Base-by-base conservation (phyloP, 2,113 vertebrate genomes). In the Lamprotornis superbus region DNA sequence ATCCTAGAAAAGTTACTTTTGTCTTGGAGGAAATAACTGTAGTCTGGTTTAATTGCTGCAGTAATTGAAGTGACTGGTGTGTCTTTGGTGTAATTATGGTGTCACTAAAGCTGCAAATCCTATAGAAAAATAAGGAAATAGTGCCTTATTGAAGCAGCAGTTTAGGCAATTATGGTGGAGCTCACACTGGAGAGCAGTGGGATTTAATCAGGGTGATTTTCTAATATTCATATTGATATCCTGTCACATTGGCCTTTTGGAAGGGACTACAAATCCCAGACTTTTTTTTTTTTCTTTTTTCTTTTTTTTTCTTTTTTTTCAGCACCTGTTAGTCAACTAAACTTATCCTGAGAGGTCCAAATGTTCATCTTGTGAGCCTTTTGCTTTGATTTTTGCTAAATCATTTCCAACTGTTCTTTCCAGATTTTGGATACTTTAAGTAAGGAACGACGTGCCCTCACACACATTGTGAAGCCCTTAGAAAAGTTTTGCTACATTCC, bases 1-100 rank as follows among this genome's bases (percentile, higher is more conserved):
- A 79, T 47, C 17, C 31, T 28, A 19, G 79, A 25, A 69, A 86
- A 67, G 67, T 61, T 64, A 18, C 47, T 65, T 81, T 94, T 81
- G 67, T 83, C 74, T 90, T 78, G 59, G 70, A 77, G 83, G 71
- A 63, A 96, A 77, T 83, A 94, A 96, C 78, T 85, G 50, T 19
- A 94, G 63, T 80, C 49, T 67, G 61, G n/a, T 94, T 93, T 94
- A 96, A 97, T 97, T 95, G 64, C 81, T 27, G 11, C 0, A 2
- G 78, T 93, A 94, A 94, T 96, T 94, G 68, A 95, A 93, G 75
- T 90, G 94, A 94, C 89, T 95, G 42, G 75, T 90, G 84, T 35
- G 25, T 55, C 90, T 94, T 94, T 89, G 31, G 75, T 78, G 81
- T 95, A 96, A 95, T 95, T 96, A 83, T 28, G 85, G 77, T 76